Conservation (phyloP, 2,797 vertebrate genomes). For the Sylvilagus floridanus region DNA sequence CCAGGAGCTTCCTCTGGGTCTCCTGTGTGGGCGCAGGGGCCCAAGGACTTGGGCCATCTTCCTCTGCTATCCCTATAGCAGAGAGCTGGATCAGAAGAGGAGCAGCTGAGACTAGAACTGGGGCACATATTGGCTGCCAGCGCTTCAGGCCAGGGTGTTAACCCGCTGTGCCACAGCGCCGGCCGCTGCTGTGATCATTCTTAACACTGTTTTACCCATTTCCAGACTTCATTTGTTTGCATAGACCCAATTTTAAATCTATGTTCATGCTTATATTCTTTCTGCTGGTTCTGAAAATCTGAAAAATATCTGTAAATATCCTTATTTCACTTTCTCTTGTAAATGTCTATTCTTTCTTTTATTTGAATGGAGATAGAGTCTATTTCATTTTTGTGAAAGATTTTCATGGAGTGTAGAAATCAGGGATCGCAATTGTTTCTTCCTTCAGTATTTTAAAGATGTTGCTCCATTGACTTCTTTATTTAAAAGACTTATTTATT, state of each 20-base stretch:
- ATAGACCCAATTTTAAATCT: neutral
- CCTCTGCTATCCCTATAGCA: too few species aligned
- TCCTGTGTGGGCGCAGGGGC: too few species aligned
- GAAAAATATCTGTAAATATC: neutral
- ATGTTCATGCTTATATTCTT: neutral
- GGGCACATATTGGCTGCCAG: too few species aligned
- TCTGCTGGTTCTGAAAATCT: neutral
- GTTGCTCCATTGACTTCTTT: neutral
- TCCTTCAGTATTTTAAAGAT: constrained; percentile 13
- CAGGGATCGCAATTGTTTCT: neutral
- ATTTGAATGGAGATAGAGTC: too few species aligned
- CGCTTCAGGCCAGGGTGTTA: too few species aligned
- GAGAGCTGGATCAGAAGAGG: too few species aligned
- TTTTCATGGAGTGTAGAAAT: neutral
- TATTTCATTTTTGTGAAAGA: neutral
- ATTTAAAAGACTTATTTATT: too few species aligned
- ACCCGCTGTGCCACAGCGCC: too few species aligned
- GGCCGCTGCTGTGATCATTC: neutral
- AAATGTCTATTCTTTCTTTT: too few species aligned
- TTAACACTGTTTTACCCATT: neutral
- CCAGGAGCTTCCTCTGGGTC: too few species aligned
- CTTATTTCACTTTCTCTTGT: neutral
- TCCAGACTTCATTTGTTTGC: neutral
- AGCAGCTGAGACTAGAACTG: too few species aligned
- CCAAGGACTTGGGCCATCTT: too few species aligned